Evolutionary conservation across 2,113 vertebrate genomes (phyloP).

Genomic region (Sitta europaea): DNA sequence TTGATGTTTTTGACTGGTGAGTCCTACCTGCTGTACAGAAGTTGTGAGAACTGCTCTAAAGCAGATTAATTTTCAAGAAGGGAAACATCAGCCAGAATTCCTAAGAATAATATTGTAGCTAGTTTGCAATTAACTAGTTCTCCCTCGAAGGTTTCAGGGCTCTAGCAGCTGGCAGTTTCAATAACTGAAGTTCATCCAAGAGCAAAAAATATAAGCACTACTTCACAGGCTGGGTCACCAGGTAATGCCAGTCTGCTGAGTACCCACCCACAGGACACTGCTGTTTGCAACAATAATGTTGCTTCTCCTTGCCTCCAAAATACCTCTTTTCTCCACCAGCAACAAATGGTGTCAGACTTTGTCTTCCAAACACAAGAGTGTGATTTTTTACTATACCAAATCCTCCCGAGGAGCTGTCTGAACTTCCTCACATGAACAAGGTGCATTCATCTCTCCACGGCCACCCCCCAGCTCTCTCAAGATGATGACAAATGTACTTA

Average conservation of each 20-base stretch:
- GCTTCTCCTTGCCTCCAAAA: not conserved
- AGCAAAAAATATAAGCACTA: not conserved
- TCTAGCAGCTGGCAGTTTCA: not conserved
- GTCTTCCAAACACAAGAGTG: not conserved
- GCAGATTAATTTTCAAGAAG: not conserved
- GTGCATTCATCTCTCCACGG: not conserved
- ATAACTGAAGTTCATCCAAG: not conserved
- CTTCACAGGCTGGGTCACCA: not conserved
- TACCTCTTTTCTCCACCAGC: not conserved
- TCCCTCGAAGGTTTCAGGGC: not conserved
- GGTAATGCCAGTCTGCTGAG: not conserved
- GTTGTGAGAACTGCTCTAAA: not conserved
- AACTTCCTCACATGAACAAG: not conserved
- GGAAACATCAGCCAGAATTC: not conserved
- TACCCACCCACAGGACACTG: not conserved
- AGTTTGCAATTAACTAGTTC: not conserved
- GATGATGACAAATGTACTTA: not conserved
- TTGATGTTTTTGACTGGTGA: not conserved
- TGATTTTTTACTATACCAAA: not conserved
- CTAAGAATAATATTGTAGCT: not conserved
- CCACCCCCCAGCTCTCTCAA: not conserved
- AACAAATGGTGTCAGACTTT: not conserved
- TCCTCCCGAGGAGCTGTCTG: not conserved
- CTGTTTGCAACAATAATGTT: not conserved
- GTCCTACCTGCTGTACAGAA: not conserved